Evolutionary conservation across 1,140 invertebrate genomes (phyloP), one percentile per base, ranked within the genome.

Genomic region (Campoletis sonorensis): DNA sequence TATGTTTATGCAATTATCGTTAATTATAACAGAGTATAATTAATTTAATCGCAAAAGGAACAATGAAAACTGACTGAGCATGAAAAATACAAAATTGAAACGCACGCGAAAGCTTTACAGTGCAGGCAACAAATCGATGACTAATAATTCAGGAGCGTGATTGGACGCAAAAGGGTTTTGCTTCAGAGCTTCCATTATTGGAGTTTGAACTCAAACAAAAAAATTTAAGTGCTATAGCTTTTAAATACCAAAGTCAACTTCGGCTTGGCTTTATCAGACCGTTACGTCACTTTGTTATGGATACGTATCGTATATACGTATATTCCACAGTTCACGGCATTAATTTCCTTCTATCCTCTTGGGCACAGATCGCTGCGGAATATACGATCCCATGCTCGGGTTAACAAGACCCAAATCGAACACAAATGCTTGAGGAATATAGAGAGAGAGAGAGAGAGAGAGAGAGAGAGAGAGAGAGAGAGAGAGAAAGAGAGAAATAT

Each of bases 221-320:
- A n/a, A 33, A 33, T 7, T 33, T 33, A 33, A 33, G 30, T 33
- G 30, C 30, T 33, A 33, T 33, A 7, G 30, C 30, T 33, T 33
- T 33, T 33, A 33, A 13, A 51, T 18, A 51, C 49, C 11, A 51
- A 51, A 51, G 49, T 51, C 49, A 51, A 51, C 49, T 51, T 18
- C 15, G 49, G 27, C 64, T 75, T 61, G 26, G 23, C 54, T 33
- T 58, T 85, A 84, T 82, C 83, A 81, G 79, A 70, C 23, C 49
- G 27, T 84, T 58, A 84, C 58, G 79, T 82, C 83, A 84, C 40
- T 82, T 61, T 37, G 21, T 40, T 68, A 33, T 33, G 7, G 2
- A 33, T 33, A 21, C 71, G 71, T 84, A 54, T 4, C 15, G n/a
- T 54, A 11, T n/a, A 54, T 54, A 54, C 8, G n/a, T n/a, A 1